Evolutionary conservation across 2,888 invertebrate genomes (phyloP).

Genomic region (Erebia ligea): DNA sequence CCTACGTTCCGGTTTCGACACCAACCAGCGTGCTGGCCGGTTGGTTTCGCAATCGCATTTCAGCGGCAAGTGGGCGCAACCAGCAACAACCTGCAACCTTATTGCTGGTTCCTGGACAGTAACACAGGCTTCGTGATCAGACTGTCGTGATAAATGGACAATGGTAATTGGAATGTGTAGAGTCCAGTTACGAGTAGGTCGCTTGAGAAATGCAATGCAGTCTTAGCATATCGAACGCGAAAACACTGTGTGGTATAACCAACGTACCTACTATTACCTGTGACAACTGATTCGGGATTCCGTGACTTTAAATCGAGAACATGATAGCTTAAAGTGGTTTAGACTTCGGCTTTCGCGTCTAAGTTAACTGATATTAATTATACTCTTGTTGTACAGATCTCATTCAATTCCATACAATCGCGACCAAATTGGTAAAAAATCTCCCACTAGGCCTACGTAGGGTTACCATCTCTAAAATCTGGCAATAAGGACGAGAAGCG

Average conservation of each 20-base stretch:
- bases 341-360: too few relatives aligned
- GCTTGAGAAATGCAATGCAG: background rate
- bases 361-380: too few relatives aligned
- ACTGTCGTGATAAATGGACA: conserved; percentile 10
- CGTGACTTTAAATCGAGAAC: too few relatives aligned
- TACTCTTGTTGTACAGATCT: too few relatives aligned
- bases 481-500: too few relatives aligned
- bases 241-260: too few relatives aligned
- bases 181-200: conserved; percentile 5
- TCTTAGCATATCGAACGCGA: background rate
- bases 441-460: too few relatives aligned
- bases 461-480: too few relatives aligned
- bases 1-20: conserved; percentile 27
- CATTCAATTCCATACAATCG: too few relatives aligned
- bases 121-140: conserved; percentile 16
- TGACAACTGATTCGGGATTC: too few relatives aligned
- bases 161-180: conserved; percentile 23
- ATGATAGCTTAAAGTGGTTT: too few relatives aligned
- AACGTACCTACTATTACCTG: background rate
- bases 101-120: conserved; percentile 18
- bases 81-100: conserved; percentile 20
- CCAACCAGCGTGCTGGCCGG: conserved; percentile 23
- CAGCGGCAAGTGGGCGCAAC: conserved; percentile 58
- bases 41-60: conserved; percentile 42
- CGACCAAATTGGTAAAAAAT: too few relatives aligned